Base-by-base conservation (phyloP, 2,888 invertebrate genomes). In the Iselma pallidipennis region DNA sequence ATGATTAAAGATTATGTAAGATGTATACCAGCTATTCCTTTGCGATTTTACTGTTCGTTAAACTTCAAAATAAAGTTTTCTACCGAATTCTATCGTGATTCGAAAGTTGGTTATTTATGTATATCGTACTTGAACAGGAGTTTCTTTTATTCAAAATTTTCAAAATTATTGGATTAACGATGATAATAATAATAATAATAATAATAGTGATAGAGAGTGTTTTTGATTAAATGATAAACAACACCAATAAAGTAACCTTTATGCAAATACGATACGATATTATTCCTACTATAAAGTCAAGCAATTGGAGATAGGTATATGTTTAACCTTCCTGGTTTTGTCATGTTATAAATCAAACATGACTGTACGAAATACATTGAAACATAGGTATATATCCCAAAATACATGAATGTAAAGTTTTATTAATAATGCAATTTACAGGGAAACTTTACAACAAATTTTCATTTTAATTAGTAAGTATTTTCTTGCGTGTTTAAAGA, bases 271-370 rank as follows among this genome's bases (percentile, higher is more conserved):
- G 59, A 61, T 67, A 59, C 55, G 65, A 61, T 61, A 58, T 61
- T 55, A 59, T 57, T 59, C 57, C 59, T 55, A 59, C 56, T 60
- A 61, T 60, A 61, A 65, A 66, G 58, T 59, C 61, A 60, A 37
- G 61, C 61, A 60, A 65, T 67, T 67, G 65, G 60, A 63, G 67
- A 64, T 37, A 9, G 16, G 37, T 37, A 16, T 66, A 61, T 55
- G 61, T 61, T n/a, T 10, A 50, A 26, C 50, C 9, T 37, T 37
- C 16, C 61, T 61, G 61, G 19, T 33, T 57, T 57, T 61, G 67
- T 66, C 70, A 66, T 67, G 65, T 63, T 68, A 62, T 71, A 71
- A 69, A 69, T 71, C 71, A 69, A 69, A 68, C 66, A 69, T 64
- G 66, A 56, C 55, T 52, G 55, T 55, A 59, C 61, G 37, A 61